A percentile compares a stretch with the other conserved stretches of the same genome.
Conservation (phyloP, 2,797 vertebrate species). For the Aplochiton taeniatus region DNA sequence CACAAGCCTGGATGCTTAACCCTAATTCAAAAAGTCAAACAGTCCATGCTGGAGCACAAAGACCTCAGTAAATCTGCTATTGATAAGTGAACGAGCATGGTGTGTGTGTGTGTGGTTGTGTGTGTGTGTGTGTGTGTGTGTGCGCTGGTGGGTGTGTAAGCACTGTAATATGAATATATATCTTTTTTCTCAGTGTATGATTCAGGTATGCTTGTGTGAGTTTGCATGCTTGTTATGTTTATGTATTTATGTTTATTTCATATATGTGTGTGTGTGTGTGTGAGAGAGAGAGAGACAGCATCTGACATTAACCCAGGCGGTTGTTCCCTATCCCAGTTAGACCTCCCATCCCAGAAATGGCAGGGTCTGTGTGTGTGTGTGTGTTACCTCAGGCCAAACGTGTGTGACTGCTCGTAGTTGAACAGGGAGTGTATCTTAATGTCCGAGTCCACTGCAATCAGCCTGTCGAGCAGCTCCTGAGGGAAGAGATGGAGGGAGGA, state of each 20-base stretch:
- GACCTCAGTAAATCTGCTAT: constrained; percentile 51
- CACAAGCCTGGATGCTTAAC: not conserved
- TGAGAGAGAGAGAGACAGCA: not conserved
- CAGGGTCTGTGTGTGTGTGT: not conserved
- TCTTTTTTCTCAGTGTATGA: too few relatives aligned
- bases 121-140: constrained; percentile 17
- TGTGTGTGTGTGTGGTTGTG: constrained; percentile 22
- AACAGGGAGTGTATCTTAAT: constrained; percentile 94
- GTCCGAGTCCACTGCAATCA: constrained; percentile 90
- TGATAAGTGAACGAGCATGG: constrained; percentile 36
- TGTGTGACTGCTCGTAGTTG: constrained; percentile 93
- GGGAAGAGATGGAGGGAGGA: constrained; percentile 38
- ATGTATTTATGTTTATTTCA: too few relatives aligned
- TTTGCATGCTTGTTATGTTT: too few relatives aligned
- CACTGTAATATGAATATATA: constrained; percentile 5
- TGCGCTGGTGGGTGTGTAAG: constrained; percentile 1
- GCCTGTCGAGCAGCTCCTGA: constrained; percentile 92
- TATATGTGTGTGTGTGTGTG: not conserved
- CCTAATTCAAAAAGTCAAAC: constrained; percentile 36
- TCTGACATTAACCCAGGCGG: too few relatives aligned
- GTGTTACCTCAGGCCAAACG: constrained; percentile 91
- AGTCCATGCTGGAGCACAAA: constrained; percentile 48
- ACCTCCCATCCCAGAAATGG: too few relatives aligned
- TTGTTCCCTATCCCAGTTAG: too few relatives aligned
- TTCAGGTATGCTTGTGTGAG: too few relatives aligned